These are phyloP conservation scores for Himalopsyche tibetana DNA, from an alignment of 2,888 invertebrate species.

Conservation along the genomic window DNA sequence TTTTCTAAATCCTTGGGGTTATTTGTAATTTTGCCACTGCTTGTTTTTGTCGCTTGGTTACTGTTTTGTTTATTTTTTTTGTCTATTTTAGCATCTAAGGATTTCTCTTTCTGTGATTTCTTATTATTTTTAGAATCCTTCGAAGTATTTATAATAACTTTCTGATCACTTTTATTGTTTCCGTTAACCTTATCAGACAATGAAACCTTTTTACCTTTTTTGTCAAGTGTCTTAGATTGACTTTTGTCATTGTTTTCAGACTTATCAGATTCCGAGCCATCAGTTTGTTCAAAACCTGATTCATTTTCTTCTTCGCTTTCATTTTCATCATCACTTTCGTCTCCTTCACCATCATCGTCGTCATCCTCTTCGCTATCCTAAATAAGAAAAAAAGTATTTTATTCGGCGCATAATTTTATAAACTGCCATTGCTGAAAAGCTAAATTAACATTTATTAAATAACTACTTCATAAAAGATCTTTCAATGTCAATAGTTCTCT, in stretches of 20 bases:
- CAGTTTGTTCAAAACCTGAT: constrained; percentile 68
- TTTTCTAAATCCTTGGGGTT: constrained; percentile 47
- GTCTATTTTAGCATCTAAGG: constrained; percentile 41
- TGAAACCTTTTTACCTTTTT: constrained; percentile 45
- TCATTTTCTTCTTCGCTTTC: constrained; percentile 69
- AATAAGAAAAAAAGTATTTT: constrained; percentile 14
- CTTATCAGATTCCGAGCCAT: constrained; percentile 63
- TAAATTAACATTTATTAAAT: too few species aligned
- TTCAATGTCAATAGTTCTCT: too few species aligned
- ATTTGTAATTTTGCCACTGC: constrained; percentile 1
- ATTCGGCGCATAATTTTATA: too few species aligned
- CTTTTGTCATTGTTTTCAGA: constrained; percentile 56
- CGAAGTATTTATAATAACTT: neutral
- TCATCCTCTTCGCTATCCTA: constrained; percentile 67
- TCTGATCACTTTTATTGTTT: neutral
- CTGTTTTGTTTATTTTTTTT: constrained; percentile 37
- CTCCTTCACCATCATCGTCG: constrained; percentile 67
- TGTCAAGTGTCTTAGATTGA: constrained; percentile 46
- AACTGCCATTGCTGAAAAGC: too few species aligned
- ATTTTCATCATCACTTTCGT: constrained; percentile 68
- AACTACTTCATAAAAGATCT: too few species aligned
- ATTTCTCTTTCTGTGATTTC: neutral
- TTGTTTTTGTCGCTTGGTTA: neutral
- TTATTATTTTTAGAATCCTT: constrained; percentile 27
- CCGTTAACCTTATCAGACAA: constrained; percentile 8